Evolutionary conservation across 2,888 invertebrate genomes (phyloP).

Genomic region (Rotaria magnacalcarata): DNA sequence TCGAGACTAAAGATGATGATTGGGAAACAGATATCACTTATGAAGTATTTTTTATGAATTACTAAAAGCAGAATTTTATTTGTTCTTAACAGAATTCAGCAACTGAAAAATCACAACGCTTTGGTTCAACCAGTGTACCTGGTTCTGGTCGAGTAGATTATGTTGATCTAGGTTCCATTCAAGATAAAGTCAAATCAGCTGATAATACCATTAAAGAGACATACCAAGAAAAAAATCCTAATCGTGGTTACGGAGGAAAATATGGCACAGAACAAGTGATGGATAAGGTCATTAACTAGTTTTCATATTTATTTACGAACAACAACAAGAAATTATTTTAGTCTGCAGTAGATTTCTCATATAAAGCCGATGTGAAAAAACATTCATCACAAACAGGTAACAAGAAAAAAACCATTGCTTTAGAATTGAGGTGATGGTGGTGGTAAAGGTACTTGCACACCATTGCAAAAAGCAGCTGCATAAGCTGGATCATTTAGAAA

Average conservation of each 20-base stretch:
- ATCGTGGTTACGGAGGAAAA: slow-evolving; percentile 81
- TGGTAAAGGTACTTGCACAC: neutral
- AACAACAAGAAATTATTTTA: slow-evolving; percentile 59
- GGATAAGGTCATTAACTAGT: slow-evolving; percentile 52
- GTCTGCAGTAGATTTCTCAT: slow-evolving; percentile 64
- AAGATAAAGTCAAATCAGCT: slow-evolving; percentile 68
- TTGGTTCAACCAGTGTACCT: slow-evolving; percentile 78
- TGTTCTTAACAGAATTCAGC: slow-evolving; percentile 70
- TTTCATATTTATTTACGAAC: neutral
- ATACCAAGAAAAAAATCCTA: slow-evolving; percentile 70
- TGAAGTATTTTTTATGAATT: slow-evolving; percentile 60
- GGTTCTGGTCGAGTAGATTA: slow-evolving; percentile 67
- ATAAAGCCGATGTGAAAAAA: slow-evolving; percentile 46
- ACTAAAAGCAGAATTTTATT: neutral
- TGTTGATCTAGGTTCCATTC: slow-evolving; percentile 21
- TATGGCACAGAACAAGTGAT: slow-evolving; percentile 70
- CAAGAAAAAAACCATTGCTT: neutral
- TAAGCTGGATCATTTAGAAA: neutral
- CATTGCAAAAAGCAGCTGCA: neutral
- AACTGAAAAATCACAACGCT: slow-evolving; percentile 84
- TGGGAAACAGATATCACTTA: slow-evolving; percentile 94
- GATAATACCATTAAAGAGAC: slow-evolving; percentile 73
- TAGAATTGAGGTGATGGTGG: neutral
- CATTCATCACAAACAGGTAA: slow-evolving; percentile 46
- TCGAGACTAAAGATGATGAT: slow-evolving; percentile 65